Conservation (phyloP, 2,113 vertebrate species). For the Rattus rattus region DNA sequence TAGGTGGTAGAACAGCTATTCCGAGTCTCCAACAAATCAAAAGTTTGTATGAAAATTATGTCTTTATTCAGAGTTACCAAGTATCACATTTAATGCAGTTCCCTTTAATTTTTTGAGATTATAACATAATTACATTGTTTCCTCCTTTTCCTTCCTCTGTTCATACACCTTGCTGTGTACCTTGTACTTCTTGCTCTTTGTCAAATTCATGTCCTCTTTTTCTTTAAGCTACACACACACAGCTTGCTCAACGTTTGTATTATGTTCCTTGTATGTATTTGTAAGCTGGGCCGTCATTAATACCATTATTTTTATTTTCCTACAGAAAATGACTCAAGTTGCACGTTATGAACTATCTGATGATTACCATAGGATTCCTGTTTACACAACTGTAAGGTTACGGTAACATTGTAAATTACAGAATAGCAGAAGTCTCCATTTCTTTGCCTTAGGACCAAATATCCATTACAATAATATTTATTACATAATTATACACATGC, state of each 20-base stretch:
- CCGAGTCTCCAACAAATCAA: neutral
- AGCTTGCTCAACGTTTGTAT: neutral
- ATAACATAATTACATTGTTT: neutral
- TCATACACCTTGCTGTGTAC: too few relatives aligned
- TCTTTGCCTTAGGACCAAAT: neutral
- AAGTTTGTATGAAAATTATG: neutral
- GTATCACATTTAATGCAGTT: neutral
- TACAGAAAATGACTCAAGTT: conserved; percentile 1
- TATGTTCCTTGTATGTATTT: neutral
- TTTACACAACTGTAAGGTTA: neutral
- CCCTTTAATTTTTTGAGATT: neutral
- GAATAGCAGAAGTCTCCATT: neutral
- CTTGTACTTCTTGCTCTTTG: neutral
- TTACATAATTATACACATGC: neutral
- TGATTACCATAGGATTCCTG: neutral
- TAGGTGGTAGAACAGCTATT: neutral
- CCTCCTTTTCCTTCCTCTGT: neutral
- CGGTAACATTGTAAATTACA: neutral
- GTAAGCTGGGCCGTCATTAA: neutral
- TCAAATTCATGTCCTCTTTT: neutral
- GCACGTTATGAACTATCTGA: neutral
- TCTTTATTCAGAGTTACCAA: neutral
- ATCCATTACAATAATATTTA: conserved; percentile 26
- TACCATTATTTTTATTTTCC: neutral
- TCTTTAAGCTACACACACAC: neutral